A percentile compares a stretch with the other conserved stretches of the same genome.
phyloP scores from a whole-genome alignment of 1,140 invertebrate genomes.

The Atta texana region DNA sequence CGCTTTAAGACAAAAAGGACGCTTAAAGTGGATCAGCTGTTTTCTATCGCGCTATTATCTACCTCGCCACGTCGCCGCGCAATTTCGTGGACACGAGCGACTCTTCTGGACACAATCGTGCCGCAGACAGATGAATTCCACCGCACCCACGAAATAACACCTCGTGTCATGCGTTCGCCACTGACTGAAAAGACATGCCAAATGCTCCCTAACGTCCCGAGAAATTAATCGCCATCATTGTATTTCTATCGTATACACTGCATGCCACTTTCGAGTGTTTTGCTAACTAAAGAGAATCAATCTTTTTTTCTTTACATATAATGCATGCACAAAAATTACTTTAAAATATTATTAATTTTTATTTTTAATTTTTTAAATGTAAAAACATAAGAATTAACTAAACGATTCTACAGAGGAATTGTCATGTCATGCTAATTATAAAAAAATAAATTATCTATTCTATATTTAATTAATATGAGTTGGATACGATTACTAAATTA shows the following conservation, averaged over 20 bases:
- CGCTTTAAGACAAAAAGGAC: constrained; percentile 75
- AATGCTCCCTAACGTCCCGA: constrained; percentile 33
- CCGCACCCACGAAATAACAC: constrained; percentile 20
- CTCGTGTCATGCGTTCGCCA: not conserved
- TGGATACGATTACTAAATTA: not conserved
- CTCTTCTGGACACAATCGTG: constrained; percentile 62
- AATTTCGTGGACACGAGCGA: constrained; percentile 45
- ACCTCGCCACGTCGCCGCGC: not conserved
- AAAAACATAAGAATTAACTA: not conserved
- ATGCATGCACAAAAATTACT: not conserved
- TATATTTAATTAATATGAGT: not conserved
- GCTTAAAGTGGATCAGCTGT: constrained; percentile 76
- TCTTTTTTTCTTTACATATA: not conserved
- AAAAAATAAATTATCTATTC: not conserved
- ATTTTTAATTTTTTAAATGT: constrained; percentile 10
- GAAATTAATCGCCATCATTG: constrained; percentile 27
- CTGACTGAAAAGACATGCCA: constrained; percentile 19
- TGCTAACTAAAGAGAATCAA: not conserved
- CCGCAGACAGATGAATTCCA: constrained; percentile 37
- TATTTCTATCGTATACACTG: not conserved
- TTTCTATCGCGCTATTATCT: constrained; percentile 71
- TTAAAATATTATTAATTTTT: not conserved
- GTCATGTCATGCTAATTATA: not conserved
- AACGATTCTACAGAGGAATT: not conserved
- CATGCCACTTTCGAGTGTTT: not conserved